These are phyloP conservation scores for Diorhabda carinulata DNA, from an alignment of 1,140 invertebrate species.

Conservation along the genomic window DNA sequence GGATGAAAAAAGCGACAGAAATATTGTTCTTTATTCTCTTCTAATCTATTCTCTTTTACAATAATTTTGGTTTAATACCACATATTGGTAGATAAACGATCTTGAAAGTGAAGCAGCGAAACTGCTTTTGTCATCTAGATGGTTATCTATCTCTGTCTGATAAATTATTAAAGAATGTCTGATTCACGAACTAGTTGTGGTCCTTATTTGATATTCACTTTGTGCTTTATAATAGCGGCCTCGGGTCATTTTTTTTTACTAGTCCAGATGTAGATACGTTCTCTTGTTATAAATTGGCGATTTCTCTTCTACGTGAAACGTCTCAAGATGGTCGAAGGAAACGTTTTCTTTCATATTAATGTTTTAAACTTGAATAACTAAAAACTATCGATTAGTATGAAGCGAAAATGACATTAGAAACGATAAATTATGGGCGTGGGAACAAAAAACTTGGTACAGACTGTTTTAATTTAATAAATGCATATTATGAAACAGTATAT, in stretches of 20 bases:
- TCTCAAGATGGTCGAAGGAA: too few species aligned
- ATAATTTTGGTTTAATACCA: conserved; percentile 15
- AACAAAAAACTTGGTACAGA: too few species aligned
- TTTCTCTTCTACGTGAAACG: too few species aligned
- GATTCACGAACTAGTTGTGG: conserved; percentile 4
- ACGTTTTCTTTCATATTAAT: too few species aligned
- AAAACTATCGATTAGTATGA: too few species aligned
- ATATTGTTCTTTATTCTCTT: conserved; percentile 16
- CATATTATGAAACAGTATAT: too few species aligned
- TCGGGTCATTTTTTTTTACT: background rate
- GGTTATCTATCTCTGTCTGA: conserved; percentile 7
- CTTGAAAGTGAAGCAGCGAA: conserved; percentile 17
- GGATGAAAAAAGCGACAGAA: background rate
- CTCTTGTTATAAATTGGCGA: too few species aligned
- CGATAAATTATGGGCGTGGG: too few species aligned
- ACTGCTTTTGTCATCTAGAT: conserved; percentile 18
- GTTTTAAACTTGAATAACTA: too few species aligned
- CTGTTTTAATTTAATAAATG: too few species aligned
- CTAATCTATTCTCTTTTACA: conserved; percentile 13
- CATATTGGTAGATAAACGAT: conserved; percentile 20
- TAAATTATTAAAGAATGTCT: conserved; percentile 17
- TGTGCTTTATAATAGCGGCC: background rate
- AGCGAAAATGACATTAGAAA: too few species aligned
- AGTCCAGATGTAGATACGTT: too few species aligned
- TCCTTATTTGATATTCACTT: background rate